Evolutionary conservation across 2,113 vertebrate species (phyloP), one percentile per base, ranked within the genome.

Genomic region (Macroglossus sobrinus): DNA sequence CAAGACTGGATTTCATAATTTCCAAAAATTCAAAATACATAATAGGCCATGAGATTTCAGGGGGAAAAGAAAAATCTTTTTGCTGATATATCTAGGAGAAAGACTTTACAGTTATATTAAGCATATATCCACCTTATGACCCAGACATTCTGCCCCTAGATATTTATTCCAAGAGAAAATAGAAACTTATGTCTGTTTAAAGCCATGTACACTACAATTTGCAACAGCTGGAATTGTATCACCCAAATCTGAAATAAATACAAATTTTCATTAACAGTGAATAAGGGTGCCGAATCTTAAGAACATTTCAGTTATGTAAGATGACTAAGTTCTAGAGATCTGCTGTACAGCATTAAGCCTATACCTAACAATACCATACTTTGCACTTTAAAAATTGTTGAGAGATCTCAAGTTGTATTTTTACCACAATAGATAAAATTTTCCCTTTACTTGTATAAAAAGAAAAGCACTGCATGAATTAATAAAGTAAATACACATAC

Each of bases 81-180:
- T 89, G 61, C 26, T 64, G 15, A 40, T 81, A 50, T 24, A 19
- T 40, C 14, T 28, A 75, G 5, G 12, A n/a, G 12, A n/a, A 47
- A 64, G 16, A 76, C 6, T 90, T 35, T 26, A 14, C 18, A 63
- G 24, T 92, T 91, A 43, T 16, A 30, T 66, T 89, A 59, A 53
- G 69, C 9, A 69, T 64, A 50, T 3, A 55, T 2, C 2, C n/a
- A 76, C 0, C 2, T 91, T 61, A 47, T 88, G 38, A 38, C 6
- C 0, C 0, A 19, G 8, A 0, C 21, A 19, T 63, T 66, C 11
- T 7, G 66, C 3, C 53, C 35, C 7, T 66, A 22, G 7, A 45
- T 84, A 11, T 63, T 66, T 64, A 82, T 75, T 75, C 26, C 7
- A 90, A 85, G 33, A 85, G 40, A 89, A 96, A 76, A 63, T 26